phyloP scores from a whole-genome alignment of 2,113 vertebrate species.

The Gavia stellata region DNA sequence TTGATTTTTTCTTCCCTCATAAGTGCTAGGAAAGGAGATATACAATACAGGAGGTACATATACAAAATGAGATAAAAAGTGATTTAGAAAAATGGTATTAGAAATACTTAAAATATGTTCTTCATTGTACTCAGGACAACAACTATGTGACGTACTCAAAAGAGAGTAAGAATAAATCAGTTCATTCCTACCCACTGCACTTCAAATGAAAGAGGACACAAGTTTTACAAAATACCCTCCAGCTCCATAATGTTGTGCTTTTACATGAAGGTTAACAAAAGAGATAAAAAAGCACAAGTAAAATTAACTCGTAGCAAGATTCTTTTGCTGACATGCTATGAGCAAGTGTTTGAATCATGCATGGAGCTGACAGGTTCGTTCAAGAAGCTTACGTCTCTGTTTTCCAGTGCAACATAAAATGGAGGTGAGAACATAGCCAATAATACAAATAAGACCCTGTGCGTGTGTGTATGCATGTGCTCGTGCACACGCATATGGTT shows the following conservation, averaged over 20 bases:
- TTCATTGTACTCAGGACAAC: not conserved
- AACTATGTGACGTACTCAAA: not conserved
- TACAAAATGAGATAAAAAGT: not conserved
- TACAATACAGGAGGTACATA: not conserved
- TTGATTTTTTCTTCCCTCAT: fast-evolving
- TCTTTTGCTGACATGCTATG: not conserved
- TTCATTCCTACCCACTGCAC: not conserved
- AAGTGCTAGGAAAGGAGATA: not conserved
- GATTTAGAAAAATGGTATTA: not conserved
- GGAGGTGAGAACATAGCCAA: not conserved
- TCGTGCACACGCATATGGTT: fast-evolving
- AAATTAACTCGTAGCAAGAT: not conserved
- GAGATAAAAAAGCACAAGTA: not conserved
- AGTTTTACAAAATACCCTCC: not conserved
- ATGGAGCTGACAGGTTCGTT: not conserved
- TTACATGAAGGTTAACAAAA: not conserved
- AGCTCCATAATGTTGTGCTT: not conserved
- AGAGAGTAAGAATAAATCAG: not conserved
- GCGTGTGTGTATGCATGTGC: too few species aligned
- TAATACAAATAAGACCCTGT: not conserved
- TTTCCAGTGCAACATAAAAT: not conserved
- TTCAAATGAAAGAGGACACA: not conserved
- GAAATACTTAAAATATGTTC: not conserved
- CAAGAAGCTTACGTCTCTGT: not conserved
- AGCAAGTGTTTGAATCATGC: not conserved